Evolutionary conservation across 2,888 invertebrate genomes (phyloP), one percentile per base, ranked within the genome.

Genomic region (Tupiocoris notatus): DNA sequence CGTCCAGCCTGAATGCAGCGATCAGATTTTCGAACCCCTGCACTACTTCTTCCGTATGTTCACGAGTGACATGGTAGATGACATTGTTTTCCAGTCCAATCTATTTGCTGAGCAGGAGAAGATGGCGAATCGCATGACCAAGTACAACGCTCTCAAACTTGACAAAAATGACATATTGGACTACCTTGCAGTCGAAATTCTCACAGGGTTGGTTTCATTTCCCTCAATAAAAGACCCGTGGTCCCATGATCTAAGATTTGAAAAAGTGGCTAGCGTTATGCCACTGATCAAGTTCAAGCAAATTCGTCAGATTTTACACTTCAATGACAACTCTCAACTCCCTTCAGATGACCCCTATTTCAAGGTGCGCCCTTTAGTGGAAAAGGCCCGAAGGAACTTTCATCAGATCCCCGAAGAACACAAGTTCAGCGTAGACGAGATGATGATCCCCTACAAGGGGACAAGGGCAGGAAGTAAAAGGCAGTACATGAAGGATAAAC

Each of bases 401-500:
- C 58, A 74, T 9, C 23, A 56, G 21, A 64, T 80, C 63, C 80
- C 81, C 76, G 79, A 78, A 76, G 82, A 81, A 79, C 80, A 71
- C 12, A 76, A 78, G 18, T 82, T 80, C 74, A 81, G 81, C 62
- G 79, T 83, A 1, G 83, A 82, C 78, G 82, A 83, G 78, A 82
- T 82, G 81, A 82, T 83, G 81, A 79, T 83, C 3, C 82, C 82
- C n/a, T 82, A 83, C 77, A 83, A 83, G 75, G 82, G 82, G 0
- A 81, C 56, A 0, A 83, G 81, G 76, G 82, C 82, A 0, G 83
- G 82, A 0, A 81, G 78, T 6, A 74, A 82, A n/a, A 81, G 81
- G 63, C 81, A 81, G 73, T 81, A 81, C 64, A 77, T 80, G n/a
- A 79, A 80, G 24, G 77, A 73, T 1, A 81, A 82, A 59, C 81